phyloP scores from a whole-genome alignment of 2,113 vertebrate species.

The Tichodroma muraria region DNA sequence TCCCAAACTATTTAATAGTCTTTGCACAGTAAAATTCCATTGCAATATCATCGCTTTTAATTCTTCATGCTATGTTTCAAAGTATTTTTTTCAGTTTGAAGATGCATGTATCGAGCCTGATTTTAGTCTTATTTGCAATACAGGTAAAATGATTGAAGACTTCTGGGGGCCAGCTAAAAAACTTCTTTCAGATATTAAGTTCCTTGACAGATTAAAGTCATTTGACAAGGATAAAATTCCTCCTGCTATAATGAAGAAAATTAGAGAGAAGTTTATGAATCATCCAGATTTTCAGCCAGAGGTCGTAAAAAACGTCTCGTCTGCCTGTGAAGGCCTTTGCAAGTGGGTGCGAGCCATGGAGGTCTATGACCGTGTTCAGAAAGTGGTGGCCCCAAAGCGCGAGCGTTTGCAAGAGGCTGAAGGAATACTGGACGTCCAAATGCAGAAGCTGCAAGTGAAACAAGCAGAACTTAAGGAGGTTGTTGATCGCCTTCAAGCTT shows the following conservation, averaged over 20 bases:
- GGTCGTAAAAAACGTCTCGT: conserved; percentile 87
- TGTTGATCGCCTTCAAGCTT: conserved; percentile 76
- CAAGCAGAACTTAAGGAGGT: conserved; percentile 83
- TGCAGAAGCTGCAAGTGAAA: conserved; percentile 79
- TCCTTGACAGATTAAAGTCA: conserved; percentile 83
- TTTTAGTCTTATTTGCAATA: background rate
- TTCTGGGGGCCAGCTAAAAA: conserved; percentile 90
- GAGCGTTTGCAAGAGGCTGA: conserved; percentile 78
- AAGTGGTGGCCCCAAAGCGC: conserved; percentile 86
- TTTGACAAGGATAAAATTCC: conserved; percentile 90
- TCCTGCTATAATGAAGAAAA: conserved; percentile 76
- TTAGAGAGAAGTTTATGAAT: conserved; percentile 83
- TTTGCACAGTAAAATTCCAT: background rate
- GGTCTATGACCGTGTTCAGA: conserved; percentile 85
- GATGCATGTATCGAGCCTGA: background rate
- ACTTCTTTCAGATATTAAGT: conserved; percentile 85
- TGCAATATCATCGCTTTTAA: background rate
- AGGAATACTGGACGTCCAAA: conserved; percentile 72
- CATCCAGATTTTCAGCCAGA: conserved; percentile 86
- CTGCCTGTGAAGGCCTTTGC: conserved; percentile 90
- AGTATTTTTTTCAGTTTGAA: background rate
- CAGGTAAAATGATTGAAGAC: conserved; percentile 93
- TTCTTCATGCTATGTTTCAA: background rate
- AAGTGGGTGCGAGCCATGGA: conserved; percentile 94
- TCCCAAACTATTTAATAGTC: background rate